phyloP scores from a whole-genome alignment of 2,113 vertebrate genomes.

The Tricholaema leucomelas region DNA sequence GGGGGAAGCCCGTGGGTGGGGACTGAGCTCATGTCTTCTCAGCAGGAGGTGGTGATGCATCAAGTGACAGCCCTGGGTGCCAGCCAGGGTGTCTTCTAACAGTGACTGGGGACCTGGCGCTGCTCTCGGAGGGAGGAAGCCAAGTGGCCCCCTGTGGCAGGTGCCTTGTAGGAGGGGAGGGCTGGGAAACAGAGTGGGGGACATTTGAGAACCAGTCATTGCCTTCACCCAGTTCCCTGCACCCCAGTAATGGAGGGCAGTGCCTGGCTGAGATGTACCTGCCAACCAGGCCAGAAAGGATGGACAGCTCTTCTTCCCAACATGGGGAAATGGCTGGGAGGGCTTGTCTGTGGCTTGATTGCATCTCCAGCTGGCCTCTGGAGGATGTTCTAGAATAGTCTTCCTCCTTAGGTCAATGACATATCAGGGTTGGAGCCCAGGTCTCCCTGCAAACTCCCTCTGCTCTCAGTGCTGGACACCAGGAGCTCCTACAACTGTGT shows the following conservation, averaged over 20 bases:
- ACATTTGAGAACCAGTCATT: neutral
- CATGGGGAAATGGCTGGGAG: rapidly evolving
- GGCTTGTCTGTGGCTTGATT: neutral
- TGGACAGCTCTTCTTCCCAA: neutral
- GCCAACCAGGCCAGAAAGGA: neutral
- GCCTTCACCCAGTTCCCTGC: neutral
- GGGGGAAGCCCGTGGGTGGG: slow-evolving; percentile 22
- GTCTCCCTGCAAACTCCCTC: neutral
- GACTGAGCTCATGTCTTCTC: neutral
- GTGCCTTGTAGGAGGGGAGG: neutral
- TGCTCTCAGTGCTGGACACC: neutral
- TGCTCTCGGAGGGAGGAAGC: neutral
- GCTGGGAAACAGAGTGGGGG: neutral
- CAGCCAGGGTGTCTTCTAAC: slow-evolving; percentile 67
- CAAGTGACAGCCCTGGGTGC: slow-evolving; percentile 36
- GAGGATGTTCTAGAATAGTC: neutral
- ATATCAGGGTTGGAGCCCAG: rapidly evolving
- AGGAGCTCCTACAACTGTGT: neutral
- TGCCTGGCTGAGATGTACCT: neutral
- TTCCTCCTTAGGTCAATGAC: rapidly evolving
- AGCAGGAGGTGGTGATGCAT: neutral
- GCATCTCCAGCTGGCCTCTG: neutral
- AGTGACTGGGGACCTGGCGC: neutral
- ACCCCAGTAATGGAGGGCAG: neutral
- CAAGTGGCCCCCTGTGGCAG: neutral